Conservation (phyloP, 1,140 invertebrate genomes). For the Achatina immaculata region DNA sequence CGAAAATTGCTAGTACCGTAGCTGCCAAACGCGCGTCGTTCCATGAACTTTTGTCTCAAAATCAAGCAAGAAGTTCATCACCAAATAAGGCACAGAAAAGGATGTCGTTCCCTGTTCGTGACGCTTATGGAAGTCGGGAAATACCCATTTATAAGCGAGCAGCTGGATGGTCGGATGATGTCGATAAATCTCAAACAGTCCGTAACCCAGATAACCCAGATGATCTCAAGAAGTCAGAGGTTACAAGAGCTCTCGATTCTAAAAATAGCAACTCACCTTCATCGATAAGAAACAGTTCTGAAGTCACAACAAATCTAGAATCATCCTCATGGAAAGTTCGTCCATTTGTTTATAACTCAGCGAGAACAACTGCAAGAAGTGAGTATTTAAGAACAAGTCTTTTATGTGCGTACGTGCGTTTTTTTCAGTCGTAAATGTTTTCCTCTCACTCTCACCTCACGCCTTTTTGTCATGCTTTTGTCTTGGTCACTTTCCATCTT, state of each 20-base stretch:
- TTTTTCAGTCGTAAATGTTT: too few species aligned
- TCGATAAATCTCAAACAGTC: background rate
- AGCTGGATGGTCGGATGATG: slow-evolving; percentile 31
- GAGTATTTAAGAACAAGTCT: too few species aligned
- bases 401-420: too few species aligned
- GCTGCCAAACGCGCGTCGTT: slow-evolving; percentile 27
- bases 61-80: background rate
- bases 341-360: slow-evolving; percentile 38
- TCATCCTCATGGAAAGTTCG: slow-evolving; percentile 4
- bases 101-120: slow-evolving; percentile 1
- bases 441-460: too few species aligned
- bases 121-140: slow-evolving; percentile 14
- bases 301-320: background rate
- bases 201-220: background rate
- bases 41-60: slow-evolving; percentile 20
- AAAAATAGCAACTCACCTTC: background rate
- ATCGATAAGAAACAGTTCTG: background rate
- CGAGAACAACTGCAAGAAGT: slow-evolving; percentile 33
- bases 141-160: slow-evolving; percentile 25
- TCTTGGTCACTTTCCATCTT: too few species aligned
- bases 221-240: background rate
- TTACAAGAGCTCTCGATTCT: too few species aligned
- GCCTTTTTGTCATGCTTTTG: too few species aligned
- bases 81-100: background rate
- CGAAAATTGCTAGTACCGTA: slow-evolving; percentile 17